Percentiles rank a stretch among this genome's conserved stretches.
These are phyloP conservation scores for Sus cebifrons DNA, from an alignment of 2,797 vertebrate species.

Conservation along the genomic window DNA sequence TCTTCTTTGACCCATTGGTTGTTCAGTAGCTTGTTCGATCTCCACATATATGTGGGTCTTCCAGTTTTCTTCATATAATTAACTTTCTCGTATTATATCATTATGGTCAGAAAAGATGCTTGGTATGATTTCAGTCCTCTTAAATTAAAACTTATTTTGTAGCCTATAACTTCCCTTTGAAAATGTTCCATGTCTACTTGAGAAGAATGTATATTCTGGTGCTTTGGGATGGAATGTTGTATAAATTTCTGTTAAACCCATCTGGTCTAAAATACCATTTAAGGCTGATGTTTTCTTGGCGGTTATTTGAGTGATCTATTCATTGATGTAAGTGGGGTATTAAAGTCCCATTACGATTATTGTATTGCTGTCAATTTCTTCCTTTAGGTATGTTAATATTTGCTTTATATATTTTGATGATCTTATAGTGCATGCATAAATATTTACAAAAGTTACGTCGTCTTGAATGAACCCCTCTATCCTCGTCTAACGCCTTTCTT, in stretches of 20 bases:
- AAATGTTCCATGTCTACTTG: not conserved
- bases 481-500: not conserved
- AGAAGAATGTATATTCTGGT: not conserved
- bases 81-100: not conserved
- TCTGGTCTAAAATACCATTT: not conserved
- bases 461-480: not conserved
- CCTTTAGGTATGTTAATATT: too few relatives aligned
- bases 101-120: not conserved
- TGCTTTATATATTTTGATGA: not conserved
- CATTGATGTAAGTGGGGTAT: not conserved
- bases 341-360: not conserved
- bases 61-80: not conserved
- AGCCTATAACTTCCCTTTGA: not conserved
- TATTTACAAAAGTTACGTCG: not conserved
- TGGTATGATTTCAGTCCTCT: not conserved
- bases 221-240: not conserved
- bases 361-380: not conserved
- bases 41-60: not conserved
- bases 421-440: not conserved
- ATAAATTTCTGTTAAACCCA: not conserved
- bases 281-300: not conserved
- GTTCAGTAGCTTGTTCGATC: not conserved
- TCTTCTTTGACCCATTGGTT: not conserved
- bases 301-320: not conserved
- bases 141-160: not conserved